A percentile compares a stretch with the other conserved stretches of the same genome.
Conservation (phyloP, 64 coral and sea anemone species). For the Porites lutea region DNA sequence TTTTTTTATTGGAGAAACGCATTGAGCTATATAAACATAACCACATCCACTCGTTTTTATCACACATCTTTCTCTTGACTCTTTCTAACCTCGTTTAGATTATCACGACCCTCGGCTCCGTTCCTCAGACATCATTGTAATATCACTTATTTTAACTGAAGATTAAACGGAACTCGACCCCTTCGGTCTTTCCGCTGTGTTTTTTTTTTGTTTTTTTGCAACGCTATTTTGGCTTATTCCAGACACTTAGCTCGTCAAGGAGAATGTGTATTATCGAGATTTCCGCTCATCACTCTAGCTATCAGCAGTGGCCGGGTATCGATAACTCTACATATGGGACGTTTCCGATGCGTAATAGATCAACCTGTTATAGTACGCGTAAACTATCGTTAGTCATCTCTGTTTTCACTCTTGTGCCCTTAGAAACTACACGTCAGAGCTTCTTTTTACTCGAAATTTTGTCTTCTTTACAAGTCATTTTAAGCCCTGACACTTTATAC, state of each 20-base stretch:
- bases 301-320: conserved; percentile 8
- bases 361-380: background rate
- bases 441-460: background rate
- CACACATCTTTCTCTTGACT: no score
- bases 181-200: background rate
- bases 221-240: conserved; percentile 7
- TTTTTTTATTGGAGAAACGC: no score
- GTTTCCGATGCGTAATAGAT: conserved; percentile 20
- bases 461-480: background rate
- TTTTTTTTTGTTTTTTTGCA: background rate
- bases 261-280: conserved; percentile 9
- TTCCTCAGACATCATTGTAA: no score
- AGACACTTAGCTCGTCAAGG: conserved; percentile 33
- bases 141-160: no score
- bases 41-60: no score
- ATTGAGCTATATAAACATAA: no score
- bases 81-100: no score
- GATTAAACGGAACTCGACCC: background rate
- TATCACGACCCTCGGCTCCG: no score
- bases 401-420: background rate
- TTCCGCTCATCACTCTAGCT: conserved; percentile 43
- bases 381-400: background rate
- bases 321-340: background rate
- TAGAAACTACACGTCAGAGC: background rate
- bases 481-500: background rate